Evolutionary conservation across 2,113 vertebrate genomes (phyloP).

Genomic region (Microtus pennsylvanicus): DNA sequence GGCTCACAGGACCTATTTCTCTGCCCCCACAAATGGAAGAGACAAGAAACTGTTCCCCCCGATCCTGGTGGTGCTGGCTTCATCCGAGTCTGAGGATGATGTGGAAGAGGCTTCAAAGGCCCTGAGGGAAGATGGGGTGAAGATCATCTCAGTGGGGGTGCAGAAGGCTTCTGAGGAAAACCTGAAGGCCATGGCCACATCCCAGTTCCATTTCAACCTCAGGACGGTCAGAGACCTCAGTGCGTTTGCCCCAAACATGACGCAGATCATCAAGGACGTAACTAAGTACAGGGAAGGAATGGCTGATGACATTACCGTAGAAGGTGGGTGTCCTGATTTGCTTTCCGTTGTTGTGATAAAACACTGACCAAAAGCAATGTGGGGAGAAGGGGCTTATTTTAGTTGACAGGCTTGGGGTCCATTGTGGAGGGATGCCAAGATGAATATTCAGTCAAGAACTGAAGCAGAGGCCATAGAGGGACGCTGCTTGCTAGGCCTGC

Average conservation of each 20-base stretch:
- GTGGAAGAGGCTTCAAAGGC: slow-evolving; percentile 62
- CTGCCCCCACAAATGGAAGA: slow-evolving; percentile 24
- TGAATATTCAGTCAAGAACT: not conserved
- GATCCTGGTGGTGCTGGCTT: slow-evolving; percentile 83
- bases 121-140: slow-evolving; percentile 78
- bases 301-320: not conserved
- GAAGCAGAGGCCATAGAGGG: not conserved
- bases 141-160: slow-evolving; percentile 80
- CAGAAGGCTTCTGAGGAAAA: slow-evolving; percentile 59
- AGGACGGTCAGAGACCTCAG: slow-evolving; percentile 67
- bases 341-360: not conserved
- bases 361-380: not conserved
- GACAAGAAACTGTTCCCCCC: slow-evolving; percentile 78
- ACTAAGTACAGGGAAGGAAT: slow-evolving; percentile 7
- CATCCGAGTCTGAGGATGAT: slow-evolving; percentile 80
- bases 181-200: slow-evolving; percentile 80
- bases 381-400: not conserved
- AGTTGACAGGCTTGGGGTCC: no score
- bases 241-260: slow-evolving; percentile 76
- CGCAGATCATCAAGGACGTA: slow-evolving; percentile 67
- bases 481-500: not conserved
- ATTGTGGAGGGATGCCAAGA: not conserved
- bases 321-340: slow-evolving; percentile 55
- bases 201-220: slow-evolving; percentile 66
- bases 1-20: slow-evolving; percentile 76